Base-by-base conservation (phyloP, 2,888 invertebrate genomes). In the Magallana nippona region DNA sequence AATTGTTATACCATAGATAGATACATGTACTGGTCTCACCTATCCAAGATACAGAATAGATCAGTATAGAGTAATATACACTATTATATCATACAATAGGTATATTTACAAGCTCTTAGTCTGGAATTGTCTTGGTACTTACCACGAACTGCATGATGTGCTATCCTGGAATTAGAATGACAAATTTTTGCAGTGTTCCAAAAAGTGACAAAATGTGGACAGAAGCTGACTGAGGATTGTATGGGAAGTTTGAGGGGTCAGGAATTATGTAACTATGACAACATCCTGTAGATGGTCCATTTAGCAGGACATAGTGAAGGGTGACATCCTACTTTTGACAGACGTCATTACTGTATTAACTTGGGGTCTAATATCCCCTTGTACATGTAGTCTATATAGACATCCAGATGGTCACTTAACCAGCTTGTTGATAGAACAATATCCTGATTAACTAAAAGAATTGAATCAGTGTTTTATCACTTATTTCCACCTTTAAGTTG, bases 151-250 rank as follows among this genome's bases (percentile, higher is more conserved):
- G 71, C 71, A 71, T 71, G 71, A 11, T 15, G 27, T 13, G 22
- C 32, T 71, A 71, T 71, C 71, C 71, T 71, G 71, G 71, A 71
- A 71, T 71, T 71, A 32, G 32, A 71, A 71, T 71, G 71, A 71
- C 32, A 71, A 71, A 63, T 32, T 15, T 44, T 71, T 71, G 71
- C 71, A 71, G 71, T 71, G 71, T 71, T 71, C 71, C 71, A 71
- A 71, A 71, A 27, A 32, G 71, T 27, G 71, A 71, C 71, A 27
- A 27, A 32, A 27, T 10, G 15, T 22, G 13, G 32, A 27, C 27
- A 27, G 27, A 27, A 32, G 32, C 44, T 44, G 5, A 15, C 19
- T 19, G n/a, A n/a, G 5, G 60, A 19, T 0, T 60, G 60, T 8
- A 10, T 11, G n/a, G n/a, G 19, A 15, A 32, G 27, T 22, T 27